Percentiles rank a stretch among this genome's conserved stretches.
These are phyloP conservation scores for Drosophila nannoptera DNA, from an alignment of 1,140 invertebrate genomes.

Conservation along the genomic window DNA sequence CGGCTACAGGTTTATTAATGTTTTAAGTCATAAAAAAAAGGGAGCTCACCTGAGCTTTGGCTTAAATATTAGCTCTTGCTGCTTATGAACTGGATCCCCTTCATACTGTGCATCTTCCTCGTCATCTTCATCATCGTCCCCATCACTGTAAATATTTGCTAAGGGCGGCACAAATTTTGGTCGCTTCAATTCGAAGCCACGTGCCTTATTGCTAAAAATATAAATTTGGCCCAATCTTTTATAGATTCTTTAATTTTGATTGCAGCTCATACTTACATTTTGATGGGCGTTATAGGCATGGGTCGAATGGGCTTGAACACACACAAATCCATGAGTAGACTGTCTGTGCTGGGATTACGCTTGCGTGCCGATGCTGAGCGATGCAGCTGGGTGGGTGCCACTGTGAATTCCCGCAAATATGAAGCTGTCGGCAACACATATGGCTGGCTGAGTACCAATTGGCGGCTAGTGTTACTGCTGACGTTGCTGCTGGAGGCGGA, in stretches of 20 bases:
- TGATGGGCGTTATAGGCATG: constrained; percentile 79
- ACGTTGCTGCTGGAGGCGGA: constrained; percentile 16
- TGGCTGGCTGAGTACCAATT: constrained; percentile 10
- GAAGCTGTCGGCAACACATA: constrained; percentile 48
- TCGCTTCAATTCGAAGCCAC: constrained; percentile 64
- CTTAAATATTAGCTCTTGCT: constrained; percentile 37
- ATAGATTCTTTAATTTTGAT: background rate
- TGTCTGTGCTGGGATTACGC: constrained; percentile 80
- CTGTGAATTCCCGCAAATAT: constrained; percentile 53
- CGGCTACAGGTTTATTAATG: background rate
- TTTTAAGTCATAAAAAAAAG: background rate
- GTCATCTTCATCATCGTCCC: constrained; percentile 55
- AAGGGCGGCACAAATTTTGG: constrained; percentile 58
- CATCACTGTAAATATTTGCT: constrained; percentile 53
- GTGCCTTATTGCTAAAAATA: constrained; percentile 58
- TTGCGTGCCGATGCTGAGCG: constrained; percentile 62
- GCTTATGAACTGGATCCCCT: constrained; percentile 11
- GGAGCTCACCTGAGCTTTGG: constrained; percentile 59
- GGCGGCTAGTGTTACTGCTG: constrained; percentile 19
- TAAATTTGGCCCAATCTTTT: background rate
- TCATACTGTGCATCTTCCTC: constrained; percentile 33
- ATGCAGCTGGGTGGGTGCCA: constrained; percentile 63
- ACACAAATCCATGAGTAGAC: constrained; percentile 82
- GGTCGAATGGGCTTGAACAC: constrained; percentile 82
- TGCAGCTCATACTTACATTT: constrained; percentile 51